phyloP scores from a whole-genome alignment of 2,113 vertebrate genomes.

The Aepyceros melampus region DNA sequence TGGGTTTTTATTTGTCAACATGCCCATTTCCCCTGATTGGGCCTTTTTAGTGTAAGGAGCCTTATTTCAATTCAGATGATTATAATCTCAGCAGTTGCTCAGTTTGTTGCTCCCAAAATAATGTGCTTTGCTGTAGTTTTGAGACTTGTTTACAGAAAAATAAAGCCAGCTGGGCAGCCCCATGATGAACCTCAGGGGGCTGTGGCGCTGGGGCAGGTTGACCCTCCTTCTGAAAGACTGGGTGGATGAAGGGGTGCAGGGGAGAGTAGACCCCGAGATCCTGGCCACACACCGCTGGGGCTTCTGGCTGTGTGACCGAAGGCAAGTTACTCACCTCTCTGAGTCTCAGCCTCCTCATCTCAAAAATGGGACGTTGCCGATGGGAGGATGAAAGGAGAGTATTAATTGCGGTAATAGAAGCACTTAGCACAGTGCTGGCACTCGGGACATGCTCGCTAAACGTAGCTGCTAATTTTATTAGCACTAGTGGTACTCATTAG shows the following conservation, averaged over 20 bases:
- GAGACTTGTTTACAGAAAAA: constrained; percentile 52
- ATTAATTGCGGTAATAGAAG: not conserved
- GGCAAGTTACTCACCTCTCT: not conserved
- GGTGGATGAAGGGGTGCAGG: not conserved
- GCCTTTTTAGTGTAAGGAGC: constrained; percentile 50
- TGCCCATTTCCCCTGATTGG: constrained; percentile 29
- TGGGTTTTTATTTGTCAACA: constrained; percentile 28
- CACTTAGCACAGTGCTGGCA: not conserved
- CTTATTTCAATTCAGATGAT: not conserved
- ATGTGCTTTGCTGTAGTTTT: constrained; percentile 49
- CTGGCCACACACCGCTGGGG: accelerated
- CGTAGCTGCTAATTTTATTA: not conserved
- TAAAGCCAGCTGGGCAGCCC: not conserved
- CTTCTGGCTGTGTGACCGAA: not conserved
- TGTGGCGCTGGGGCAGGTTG: not conserved
- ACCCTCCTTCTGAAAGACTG: not conserved
- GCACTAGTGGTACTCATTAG: constrained; percentile 5
- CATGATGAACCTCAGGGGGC: not conserved
- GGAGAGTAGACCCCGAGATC: not conserved
- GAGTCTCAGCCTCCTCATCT: not conserved
- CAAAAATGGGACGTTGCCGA: not conserved
- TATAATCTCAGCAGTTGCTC: constrained; percentile 42
- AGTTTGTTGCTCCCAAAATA: constrained; percentile 39
- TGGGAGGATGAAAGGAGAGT: not conserved
- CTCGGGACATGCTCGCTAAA: not conserved